Evolutionary conservation across 2,797 vertebrate species (phyloP), one percentile per base, ranked within the genome.

Genomic region (Microtus californicus): DNA sequence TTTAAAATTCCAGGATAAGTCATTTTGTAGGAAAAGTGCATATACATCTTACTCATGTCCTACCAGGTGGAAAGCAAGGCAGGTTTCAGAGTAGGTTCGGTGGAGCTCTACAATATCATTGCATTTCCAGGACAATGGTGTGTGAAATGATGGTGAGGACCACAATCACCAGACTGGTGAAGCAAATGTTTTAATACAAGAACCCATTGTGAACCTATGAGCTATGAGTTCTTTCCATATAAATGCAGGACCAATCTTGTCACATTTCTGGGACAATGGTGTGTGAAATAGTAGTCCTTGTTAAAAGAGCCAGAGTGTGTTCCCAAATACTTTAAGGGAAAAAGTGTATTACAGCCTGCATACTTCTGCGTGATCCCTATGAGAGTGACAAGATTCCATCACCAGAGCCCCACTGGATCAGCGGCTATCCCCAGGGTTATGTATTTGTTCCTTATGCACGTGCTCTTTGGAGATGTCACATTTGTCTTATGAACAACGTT

Each of bases 261-360:
- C 90, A 92, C 94, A 29, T 97, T 97, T 1, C 27, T 48, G 95
- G 96, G 94, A 94, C 77, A 78, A 48, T 2, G 0, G 89, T 2
- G 11, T 94, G 89, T 95, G 96, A 98, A 98, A 97, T 19, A 95
- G 95, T 0, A 90, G 95, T 89, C 40, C 90, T 51, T 87, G 91
- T 78, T 83, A 81, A 97, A 95, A 94, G 86, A 97, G 94, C 61
- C 97, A 76, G 59, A 48, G 65, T 81, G 90, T 54, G n/a, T 45
- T 45, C 43, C 1, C 54, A 95, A 90, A 87, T 0, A 5, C 85
- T 94, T 95, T 2, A 74, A 93, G 8, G 88, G 78, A 95, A 89
- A 94, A 93, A 95, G 92, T 17, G 1, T 13, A 92, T 95, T 94
- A 76, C 0, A 2, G 63, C 93, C 77, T 88, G 0, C 3, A 2